These are phyloP conservation scores for Phalangium opilio DNA, from an alignment of 2,888 invertebrate genomes.

Conservation along the genomic window DNA sequence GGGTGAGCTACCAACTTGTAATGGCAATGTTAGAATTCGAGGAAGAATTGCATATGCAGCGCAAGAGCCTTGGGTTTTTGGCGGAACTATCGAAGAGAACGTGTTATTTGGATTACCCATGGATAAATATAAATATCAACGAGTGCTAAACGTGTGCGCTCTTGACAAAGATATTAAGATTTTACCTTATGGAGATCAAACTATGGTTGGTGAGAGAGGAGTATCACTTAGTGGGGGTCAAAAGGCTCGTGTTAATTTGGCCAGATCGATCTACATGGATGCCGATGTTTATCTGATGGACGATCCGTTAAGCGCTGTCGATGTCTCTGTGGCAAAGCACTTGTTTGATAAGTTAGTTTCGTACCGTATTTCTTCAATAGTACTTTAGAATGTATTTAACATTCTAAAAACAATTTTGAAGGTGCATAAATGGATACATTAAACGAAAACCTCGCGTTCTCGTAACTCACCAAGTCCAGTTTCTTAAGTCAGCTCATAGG, in stretches of 20 bases:
- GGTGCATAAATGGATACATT: conserved; percentile 23
- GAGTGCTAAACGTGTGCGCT: conserved; percentile 37
- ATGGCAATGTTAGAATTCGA: conserved; percentile 44
- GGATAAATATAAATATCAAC: conserved; percentile 37
- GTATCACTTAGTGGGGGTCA: conserved; percentile 88
- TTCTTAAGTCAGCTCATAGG: conserved; percentile 30
- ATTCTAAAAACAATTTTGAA: too few relatives aligned
- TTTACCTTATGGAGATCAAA: conserved; percentile 51
- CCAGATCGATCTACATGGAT: conserved; percentile 31
- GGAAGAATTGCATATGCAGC: conserved; percentile 50
- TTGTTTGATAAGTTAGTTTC: conserved; percentile 33
- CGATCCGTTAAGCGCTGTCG: conserved; percentile 37
- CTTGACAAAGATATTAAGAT: conserved; percentile 31
- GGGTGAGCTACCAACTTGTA: conserved; percentile 47
- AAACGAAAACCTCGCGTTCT: conserved; percentile 32
- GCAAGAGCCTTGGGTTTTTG: conserved; percentile 54
- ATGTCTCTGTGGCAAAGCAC: conserved; percentile 32
- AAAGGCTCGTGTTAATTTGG: conserved; percentile 51
- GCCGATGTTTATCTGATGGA: conserved; percentile 36
- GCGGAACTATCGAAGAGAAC: conserved; percentile 69
- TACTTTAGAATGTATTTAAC: too few relatives aligned
- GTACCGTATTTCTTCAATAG: conserved; percentile 10
- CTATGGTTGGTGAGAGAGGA: conserved; percentile 74
- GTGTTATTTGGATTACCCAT: conserved; percentile 68
- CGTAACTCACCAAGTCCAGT: conserved; percentile 38